Evolutionary conservation across 2,797 vertebrate genomes (phyloP), one percentile per base, ranked within the genome.

Genomic region (Coccyzus lansbergi): DNA sequence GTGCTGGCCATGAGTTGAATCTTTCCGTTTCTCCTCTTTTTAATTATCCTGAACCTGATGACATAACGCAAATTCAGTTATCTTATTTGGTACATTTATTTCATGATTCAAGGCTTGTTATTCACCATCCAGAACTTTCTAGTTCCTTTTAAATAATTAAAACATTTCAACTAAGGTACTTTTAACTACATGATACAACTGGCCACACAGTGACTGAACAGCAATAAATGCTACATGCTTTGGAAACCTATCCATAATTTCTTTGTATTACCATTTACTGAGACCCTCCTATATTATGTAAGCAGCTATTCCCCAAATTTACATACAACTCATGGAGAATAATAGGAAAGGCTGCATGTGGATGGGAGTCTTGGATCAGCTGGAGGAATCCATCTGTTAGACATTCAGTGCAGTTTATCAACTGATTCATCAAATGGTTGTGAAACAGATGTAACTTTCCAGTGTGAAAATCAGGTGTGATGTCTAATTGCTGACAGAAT

Each of bases 1-100:
- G 12, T 0, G 2, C 18, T 29, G 15, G 18, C 7, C 2, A 3
- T 83, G 31, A 67, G 29, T 0, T 49, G 4, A 46, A 25, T 60
- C 28, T 59, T 62, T 69, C 71, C 26, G 49, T 16, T 21, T 44
- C 26, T 31, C 15, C 34, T 49, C 19, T 64, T 71, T 55, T 59
- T 21, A 71, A 69, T 28, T 24, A 10, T 20, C 69, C 22, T 34
- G 28, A 83, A 55, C 6, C 12, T 7, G 1, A 19, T n/a, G 26
- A 48, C 31, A 21, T 15, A 52, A 63, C 10, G 67, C 1, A 0
- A 85, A 60, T 46, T 48, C 40, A 31, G 20, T 28, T 51, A 22
- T 33, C 69, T 59, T 18, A 31, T 67, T 69, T 68, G 48, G 14
- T 52, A 59, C 46, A 48, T 40, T 71, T 44, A 56, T 38, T 68